phyloP scores from a whole-genome alignment of 2,888 invertebrate genomes.

The Tenthredo mesomela region DNA sequence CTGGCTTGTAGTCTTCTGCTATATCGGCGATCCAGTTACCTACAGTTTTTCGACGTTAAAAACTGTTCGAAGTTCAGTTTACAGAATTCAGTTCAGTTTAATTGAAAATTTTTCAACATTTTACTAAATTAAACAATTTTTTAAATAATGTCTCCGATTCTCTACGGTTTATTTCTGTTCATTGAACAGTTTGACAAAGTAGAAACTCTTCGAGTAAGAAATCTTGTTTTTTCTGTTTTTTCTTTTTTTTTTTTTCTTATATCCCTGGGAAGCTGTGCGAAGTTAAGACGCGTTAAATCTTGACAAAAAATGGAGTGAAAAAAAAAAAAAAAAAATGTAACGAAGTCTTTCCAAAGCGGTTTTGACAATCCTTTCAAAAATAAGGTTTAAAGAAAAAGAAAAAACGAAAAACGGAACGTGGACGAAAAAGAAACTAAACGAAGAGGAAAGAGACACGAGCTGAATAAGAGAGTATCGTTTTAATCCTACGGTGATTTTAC shows the following conservation, averaged over 20 bases:
- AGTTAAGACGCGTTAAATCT: conserved; percentile 41
- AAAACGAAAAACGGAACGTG: background rate
- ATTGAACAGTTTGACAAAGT: background rate
- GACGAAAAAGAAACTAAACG: background rate
- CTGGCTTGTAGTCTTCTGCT: background rate
- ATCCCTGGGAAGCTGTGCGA: background rate
- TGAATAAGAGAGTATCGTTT: conserved; percentile 41
- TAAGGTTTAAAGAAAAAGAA: background rate
- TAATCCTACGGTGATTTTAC: conserved; percentile 68
- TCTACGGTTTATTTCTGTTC: too few species aligned
- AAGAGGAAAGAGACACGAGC: conserved; percentile 22
- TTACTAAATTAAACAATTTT: background rate
- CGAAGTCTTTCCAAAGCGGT: conserved; percentile 8
- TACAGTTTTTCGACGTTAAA: background rate
- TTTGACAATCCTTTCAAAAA: conserved; percentile 33
- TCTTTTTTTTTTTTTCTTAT: background rate
- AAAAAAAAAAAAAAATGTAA: background rate
- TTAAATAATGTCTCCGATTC: background rate
- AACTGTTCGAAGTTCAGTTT: background rate
- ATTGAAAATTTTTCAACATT: background rate
- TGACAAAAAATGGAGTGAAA: background rate
- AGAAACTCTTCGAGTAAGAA: background rate
- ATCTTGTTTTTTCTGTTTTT: background rate
- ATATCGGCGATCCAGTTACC: background rate
- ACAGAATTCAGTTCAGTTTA: background rate